Percentiles rank a stretch among this genome's conserved stretches.
phyloP scores from a whole-genome alignment of 2,888 invertebrate species.

The Germaria angustata region DNA sequence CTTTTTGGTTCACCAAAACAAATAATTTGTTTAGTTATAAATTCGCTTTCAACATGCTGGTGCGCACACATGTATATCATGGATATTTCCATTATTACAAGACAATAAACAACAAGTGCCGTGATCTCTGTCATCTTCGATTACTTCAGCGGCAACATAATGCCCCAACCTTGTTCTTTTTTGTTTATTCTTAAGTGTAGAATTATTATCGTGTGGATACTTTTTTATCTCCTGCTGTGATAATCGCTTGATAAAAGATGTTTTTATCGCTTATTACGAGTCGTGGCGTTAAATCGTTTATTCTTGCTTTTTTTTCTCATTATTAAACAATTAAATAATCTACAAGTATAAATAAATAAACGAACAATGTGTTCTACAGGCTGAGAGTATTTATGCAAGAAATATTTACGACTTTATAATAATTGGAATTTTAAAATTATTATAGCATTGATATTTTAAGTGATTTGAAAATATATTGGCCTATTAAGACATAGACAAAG shows the following conservation, averaged over 20 bases:
- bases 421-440: background rate
- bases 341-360: background rate
- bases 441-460: background rate
- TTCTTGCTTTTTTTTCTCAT: too few relatives aligned
- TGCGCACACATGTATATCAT: background rate
- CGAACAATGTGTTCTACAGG: slow-evolving; percentile 15
- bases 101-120: slow-evolving; percentile 3
- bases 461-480: background rate
- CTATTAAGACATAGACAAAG: background rate
- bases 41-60: background rate
- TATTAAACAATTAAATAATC: slow-evolving; percentile 24
- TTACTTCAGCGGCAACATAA: background rate
- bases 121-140: slow-evolving; percentile 35
- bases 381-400: slow-evolving; percentile 1
- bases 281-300: slow-evolving; percentile 55
- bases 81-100: slow-evolving; percentile 14
- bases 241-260: slow-evolving; percentile 77
- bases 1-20: slow-evolving; percentile 40
- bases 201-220: slow-evolving; percentile 12
- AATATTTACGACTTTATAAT: background rate
- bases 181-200: background rate
- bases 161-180: background rate
- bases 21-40: slow-evolving; percentile 38
- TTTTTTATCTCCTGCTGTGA: slow-evolving; percentile 75
- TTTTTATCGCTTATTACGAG: slow-evolving; percentile 71